Conservation (phyloP, 2,797 vertebrate species). For the Hydrocynus forskahlii region DNA sequence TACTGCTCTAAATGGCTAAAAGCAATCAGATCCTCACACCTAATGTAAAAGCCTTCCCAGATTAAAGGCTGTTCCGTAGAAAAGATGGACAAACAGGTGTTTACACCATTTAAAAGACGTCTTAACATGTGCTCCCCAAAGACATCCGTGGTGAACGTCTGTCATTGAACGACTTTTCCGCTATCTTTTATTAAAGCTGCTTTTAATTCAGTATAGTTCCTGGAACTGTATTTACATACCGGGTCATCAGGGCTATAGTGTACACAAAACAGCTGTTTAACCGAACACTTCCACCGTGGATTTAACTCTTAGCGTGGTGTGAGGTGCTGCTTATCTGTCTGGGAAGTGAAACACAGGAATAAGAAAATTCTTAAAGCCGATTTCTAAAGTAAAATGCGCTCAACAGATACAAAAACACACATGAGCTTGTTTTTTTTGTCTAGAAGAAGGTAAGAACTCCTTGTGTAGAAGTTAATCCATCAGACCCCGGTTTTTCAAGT, state of each 20-base stretch:
- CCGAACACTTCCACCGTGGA: no score
- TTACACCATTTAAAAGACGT: no score
- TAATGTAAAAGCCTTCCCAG: background rate
- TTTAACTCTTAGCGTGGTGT: background rate
- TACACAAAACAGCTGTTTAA: background rate
- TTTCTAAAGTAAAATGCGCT: no score
- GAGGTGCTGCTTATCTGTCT: background rate
- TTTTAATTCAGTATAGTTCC: background rate
- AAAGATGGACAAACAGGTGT: no score
- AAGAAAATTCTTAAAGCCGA: background rate
- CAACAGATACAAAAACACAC: background rate
- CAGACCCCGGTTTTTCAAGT: background rate
- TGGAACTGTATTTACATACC: slow-evolving; percentile 12
- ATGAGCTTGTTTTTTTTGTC: background rate
- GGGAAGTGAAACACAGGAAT: background rate
- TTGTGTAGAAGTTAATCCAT: background rate
- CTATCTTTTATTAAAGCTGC: background rate
- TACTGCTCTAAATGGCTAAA: background rate
- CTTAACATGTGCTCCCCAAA: no score
- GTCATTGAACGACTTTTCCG: background rate
- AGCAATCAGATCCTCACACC: background rate
- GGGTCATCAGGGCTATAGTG: background rate
- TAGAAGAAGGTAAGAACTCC: background rate
- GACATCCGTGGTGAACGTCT: no score
- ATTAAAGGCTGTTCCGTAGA: background rate